These are phyloP conservation scores for Caenorhabditis afra DNA, from an alignment of 2,888 invertebrate species.

Conservation along the genomic window DNA sequence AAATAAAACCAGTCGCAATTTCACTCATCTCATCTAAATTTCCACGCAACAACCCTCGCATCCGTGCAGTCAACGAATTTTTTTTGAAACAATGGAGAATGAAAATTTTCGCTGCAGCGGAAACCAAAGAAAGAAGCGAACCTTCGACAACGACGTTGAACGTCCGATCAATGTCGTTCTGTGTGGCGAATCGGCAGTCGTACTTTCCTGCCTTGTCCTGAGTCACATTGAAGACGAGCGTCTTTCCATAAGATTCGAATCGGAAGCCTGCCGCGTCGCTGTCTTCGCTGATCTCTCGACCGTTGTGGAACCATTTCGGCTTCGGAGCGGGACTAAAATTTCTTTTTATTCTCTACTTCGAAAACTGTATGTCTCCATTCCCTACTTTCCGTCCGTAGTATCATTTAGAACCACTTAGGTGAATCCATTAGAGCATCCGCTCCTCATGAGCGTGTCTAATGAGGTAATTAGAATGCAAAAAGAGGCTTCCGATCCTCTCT, in stretches of 20 bases:
- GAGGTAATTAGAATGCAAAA: slow-evolving; percentile 43
- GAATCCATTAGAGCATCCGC: slow-evolving; percentile 29
- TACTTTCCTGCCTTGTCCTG: slow-evolving; percentile 93
- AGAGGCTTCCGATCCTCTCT: neutral
- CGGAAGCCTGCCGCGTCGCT: slow-evolving; percentile 71
- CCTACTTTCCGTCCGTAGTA: slow-evolving; percentile 1
- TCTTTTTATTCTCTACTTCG: neutral
- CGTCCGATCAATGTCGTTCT: slow-evolving; percentile 80
- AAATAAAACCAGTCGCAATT: slow-evolving; percentile 39
- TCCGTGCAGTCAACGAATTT: neutral
- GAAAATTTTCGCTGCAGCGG: neutral
- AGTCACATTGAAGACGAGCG: slow-evolving; percentile 87
- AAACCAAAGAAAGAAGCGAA: slow-evolving; percentile 70
- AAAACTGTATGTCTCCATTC: no score
- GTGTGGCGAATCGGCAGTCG: slow-evolving; percentile 86
- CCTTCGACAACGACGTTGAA: slow-evolving; percentile 82
- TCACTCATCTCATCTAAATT: slow-evolving; percentile 44
- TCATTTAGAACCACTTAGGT: neutral
- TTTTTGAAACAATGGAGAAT: slow-evolving; percentile 15
- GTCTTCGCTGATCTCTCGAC: slow-evolving; percentile 76
- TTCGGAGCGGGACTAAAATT: slow-evolving; percentile 79
- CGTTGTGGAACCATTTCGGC: slow-evolving; percentile 79
- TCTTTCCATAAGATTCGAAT: slow-evolving; percentile 79
- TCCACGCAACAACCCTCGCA: slow-evolving; percentile 45
- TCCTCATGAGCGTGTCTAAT: slow-evolving; percentile 25